Evolutionary conservation across 2,888 invertebrate species (phyloP), one percentile per base, ranked within the genome.

Genomic region (Drosophila testacea): DNA sequence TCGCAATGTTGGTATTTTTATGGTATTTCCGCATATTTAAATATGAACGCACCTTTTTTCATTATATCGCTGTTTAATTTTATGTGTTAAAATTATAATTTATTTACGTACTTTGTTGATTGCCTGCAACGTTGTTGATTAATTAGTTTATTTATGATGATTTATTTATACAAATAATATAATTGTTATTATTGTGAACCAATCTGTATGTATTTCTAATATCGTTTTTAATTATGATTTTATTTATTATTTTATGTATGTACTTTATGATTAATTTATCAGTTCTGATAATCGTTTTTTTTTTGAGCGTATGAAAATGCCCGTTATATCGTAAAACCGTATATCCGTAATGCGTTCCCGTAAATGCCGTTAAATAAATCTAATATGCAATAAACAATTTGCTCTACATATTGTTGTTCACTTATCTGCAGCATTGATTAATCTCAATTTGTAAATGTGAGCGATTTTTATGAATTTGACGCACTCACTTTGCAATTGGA

Each of bases 381-480:
- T 16, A 16, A 36, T 30, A 34, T 36, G 38, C 27, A 44, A 28
- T 22, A 47, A 36, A 41, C 13, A 55, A 42, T 54, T 50, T 51
- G 44, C n/a, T 39, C 6, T 60, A 22, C 50, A 56, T 63, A 44
- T 67, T 68, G 63, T 68, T 69, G 71, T 76, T 62, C 67, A 70
- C 32, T 73, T 75, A 81, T 88, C 81, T 91, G 91, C 93, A 93
- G 93, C 94, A 94, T 95, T 94, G 95, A 95, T 95, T 96, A 98
- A 98, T 98, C 98, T 98, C 98, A 98, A 97, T 96, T 96, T 97
- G 98, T 98, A 98, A 98, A 97, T 97, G 97, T 97, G 98, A 97
- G 97, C 94, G 88, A 93, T 75, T 76, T 75, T 87, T 90, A 92
- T 90, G 81, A 41, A 77, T 88, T 88, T 83, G 69, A 88, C 83